Base-by-base conservation (phyloP, 2,888 invertebrate species). In the Gryllus longicercus region DNA sequence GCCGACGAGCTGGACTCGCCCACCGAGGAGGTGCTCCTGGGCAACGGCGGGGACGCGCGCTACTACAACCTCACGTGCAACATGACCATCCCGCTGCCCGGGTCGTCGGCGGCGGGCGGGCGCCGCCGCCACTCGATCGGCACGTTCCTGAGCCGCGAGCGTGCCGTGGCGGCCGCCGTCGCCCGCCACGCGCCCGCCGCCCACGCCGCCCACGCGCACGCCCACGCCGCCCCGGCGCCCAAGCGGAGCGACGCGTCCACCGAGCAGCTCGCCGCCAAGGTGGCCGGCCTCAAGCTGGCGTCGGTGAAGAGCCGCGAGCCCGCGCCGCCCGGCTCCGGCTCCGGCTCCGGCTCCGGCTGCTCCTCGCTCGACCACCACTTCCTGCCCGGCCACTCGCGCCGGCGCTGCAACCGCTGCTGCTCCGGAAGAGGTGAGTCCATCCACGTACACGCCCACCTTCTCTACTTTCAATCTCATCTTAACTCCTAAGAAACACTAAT, bases 91-190 rank as follows among this genome's bases (percentile, higher is more conserved):
- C 86, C 90, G 25, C 88, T 88, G 78, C 88, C 89, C 1, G 87
- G 79, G 38, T 50, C 89, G 10, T 88, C n/a, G n/a, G n/a, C 89
- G 80, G 89, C 89, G 0, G 86, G 82, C 80, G 84, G 84, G 78
- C 87, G 90, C 78, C 85, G 90, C 74, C 88, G 93, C 82, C 93
- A 93, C 85, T 93, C 93, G 0, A 92, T 93, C 23, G 92, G 93
- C 11, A 91, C 92, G 0, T 92, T 92, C 84, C 86, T 91, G 78
- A 87, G 89, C 2, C 89, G 89, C 50, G 81, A 81, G 16, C 50
- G 79, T 4, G 75, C 79, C 51, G 51, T 21, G 23, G 38, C 75
- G 38, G 25, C 23, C 11, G 50, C 74, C 16, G 16, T 18, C 16
- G 16, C 14, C 16, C 63, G n/a, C 16, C 63, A 63, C 16, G 16